Conservation (phyloP, 2,797 vertebrate genomes). For the Periophthalmus magnuspinnatus region DNA sequence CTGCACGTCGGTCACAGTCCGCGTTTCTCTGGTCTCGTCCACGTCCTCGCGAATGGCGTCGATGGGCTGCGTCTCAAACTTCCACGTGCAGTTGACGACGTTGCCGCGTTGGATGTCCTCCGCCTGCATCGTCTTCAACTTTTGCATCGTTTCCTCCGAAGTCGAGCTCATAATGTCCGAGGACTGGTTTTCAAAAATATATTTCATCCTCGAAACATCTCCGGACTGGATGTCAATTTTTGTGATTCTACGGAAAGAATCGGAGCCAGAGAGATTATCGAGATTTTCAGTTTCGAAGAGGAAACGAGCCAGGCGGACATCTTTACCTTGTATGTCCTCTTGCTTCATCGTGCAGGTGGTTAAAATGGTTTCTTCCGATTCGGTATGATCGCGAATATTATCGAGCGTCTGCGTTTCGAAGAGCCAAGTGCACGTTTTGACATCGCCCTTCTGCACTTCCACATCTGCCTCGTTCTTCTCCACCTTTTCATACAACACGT, state of each 20-base stretch:
- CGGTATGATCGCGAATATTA: constrained; percentile 81
- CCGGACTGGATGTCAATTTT: constrained; percentile 87
- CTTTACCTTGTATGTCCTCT: constrained; percentile 86
- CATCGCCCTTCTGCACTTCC: constrained; percentile 86
- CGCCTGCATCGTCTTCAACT: constrained; percentile 80
- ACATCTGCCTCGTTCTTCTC: constrained; percentile 68
- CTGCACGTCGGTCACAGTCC: constrained; percentile 84
- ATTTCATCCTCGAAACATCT: constrained; percentile 89
- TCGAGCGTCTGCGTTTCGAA: constrained; percentile 93
- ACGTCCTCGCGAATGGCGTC: constrained; percentile 79
- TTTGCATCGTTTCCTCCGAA: constrained; percentile 83
- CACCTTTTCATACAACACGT: constrained; percentile 87
- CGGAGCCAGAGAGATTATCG: constrained; percentile 82
- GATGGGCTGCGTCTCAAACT: constrained; percentile 90
- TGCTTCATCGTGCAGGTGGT: constrained; percentile 83
- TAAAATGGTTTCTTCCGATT: constrained; percentile 76
- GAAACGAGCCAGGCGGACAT: constrained; percentile 85
- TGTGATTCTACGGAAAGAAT: constrained; percentile 79
- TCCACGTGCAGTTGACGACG: constrained; percentile 87
- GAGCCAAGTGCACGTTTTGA: constrained; percentile 90
- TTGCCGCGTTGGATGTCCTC: constrained; percentile 90
- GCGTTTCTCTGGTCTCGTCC: constrained; percentile 63
- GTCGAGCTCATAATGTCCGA: constrained; percentile 87
- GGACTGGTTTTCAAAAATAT: constrained; percentile 88
- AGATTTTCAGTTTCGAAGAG: constrained; percentile 92